phyloP scores from a whole-genome alignment of 1,140 invertebrate species.

The Hypsibius dujardini region DNA sequence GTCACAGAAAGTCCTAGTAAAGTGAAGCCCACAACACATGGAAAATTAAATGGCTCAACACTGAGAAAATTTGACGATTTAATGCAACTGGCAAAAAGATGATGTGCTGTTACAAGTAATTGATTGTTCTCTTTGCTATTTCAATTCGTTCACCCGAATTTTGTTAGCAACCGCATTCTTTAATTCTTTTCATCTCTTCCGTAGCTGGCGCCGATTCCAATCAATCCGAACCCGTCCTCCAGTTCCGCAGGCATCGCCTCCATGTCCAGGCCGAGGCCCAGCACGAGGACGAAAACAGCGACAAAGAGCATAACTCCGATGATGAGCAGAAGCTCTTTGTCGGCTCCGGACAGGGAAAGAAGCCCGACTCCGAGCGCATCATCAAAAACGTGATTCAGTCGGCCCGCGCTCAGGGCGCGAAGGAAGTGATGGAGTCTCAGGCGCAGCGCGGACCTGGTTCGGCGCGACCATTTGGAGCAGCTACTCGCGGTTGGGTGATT shows the following conservation, averaged over 20 bases:
- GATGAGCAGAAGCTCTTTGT: neutral
- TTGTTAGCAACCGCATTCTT: no score
- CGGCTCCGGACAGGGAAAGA: conserved; percentile 32
- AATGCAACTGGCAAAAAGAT: no score
- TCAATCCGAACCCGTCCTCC: no score
- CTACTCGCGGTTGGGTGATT: neutral
- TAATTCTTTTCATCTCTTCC: no score
- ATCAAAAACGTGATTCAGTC: conserved; percentile 32
- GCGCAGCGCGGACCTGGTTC: neutral
- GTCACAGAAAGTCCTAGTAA: no score
- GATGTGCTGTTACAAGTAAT: no score
- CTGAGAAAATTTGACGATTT: no score
- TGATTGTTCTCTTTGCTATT: no score
- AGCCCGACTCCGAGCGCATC: conserved; percentile 27
- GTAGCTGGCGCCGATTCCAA: no score
- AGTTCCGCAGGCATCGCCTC: neutral
- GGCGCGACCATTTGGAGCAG: neutral
- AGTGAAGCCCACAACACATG: no score
- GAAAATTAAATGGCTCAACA: no score
- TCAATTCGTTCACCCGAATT: no score
- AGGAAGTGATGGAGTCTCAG: neutral
- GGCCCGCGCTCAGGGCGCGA: conserved; percentile 23
- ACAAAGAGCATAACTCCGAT: neutral
- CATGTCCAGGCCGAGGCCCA: neutral
- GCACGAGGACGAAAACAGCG: neutral